Evolutionary conservation across 2,113 vertebrate genomes (phyloP).

Genomic region (Sprattus sprattus): DNA sequence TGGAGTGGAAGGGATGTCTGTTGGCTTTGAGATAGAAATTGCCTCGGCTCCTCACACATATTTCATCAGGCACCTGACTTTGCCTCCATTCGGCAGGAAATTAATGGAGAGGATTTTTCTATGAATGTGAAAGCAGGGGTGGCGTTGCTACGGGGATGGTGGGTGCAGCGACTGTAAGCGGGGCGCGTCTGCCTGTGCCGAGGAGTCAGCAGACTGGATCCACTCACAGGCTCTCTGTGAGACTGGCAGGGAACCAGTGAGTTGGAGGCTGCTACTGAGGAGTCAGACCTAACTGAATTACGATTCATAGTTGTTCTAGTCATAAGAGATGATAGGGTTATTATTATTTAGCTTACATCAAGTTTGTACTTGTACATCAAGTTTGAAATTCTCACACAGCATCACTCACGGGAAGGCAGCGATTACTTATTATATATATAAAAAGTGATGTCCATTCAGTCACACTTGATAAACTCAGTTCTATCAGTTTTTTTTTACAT

Average conservation of each 20-base stretch:
- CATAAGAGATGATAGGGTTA: not conserved
- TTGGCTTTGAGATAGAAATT: slow-evolving; percentile 71
- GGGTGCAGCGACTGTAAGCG: not conserved
- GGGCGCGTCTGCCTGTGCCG: slow-evolving; percentile 10
- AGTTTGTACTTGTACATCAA: too few species aligned
- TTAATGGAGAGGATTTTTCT: slow-evolving; percentile 69
- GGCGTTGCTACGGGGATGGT: slow-evolving; percentile 3
- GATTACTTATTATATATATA: too few species aligned
- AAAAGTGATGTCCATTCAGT: not conserved
- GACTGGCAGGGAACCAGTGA: not conserved
- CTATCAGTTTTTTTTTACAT: not conserved
- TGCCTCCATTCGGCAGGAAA: slow-evolving; percentile 61
- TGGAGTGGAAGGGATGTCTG: slow-evolving; percentile 61
- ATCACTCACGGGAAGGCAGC: too few species aligned
- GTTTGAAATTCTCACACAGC: not conserved
- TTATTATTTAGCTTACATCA: not conserved
- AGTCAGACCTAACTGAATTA: not conserved
- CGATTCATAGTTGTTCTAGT: not conserved
- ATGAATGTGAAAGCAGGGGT: slow-evolving; percentile 76
- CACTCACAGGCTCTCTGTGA: not conserved
- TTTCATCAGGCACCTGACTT: slow-evolving; percentile 69
- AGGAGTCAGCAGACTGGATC: slow-evolving; percentile 27
- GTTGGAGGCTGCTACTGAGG: not conserved
- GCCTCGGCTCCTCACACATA: slow-evolving; percentile 63
- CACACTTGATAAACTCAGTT: not conserved